A percentile compares a stretch with the other conserved stretches of the same genome.
phyloP scores from a whole-genome alignment of 2,113 vertebrate species.

The Zosterops hypoxanthus region DNA sequence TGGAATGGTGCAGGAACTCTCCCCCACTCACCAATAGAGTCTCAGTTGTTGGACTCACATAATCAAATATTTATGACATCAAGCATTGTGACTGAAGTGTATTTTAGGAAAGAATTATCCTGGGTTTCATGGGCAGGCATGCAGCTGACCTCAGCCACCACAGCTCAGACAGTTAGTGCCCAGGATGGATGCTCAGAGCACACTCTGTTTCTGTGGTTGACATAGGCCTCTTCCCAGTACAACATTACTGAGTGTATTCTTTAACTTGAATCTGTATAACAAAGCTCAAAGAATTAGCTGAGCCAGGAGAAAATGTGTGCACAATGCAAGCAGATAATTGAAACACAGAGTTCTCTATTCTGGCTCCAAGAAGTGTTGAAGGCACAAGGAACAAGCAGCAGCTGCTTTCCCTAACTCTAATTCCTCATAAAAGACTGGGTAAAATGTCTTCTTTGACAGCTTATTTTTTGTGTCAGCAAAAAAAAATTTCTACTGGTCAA shows the following conservation, averaged over 20 bases:
- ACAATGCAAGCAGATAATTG: background rate
- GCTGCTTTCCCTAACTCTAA: background rate
- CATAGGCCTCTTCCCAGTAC: background rate
- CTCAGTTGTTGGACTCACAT: background rate
- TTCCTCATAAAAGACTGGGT: background rate
- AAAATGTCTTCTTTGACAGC: background rate
- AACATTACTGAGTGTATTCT: background rate
- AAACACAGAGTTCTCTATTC: background rate
- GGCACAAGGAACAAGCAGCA: background rate
- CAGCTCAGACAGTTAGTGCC: background rate
- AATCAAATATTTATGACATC: background rate
- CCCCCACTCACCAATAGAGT: background rate
- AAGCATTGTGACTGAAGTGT: background rate
- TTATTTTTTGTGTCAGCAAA: background rate
- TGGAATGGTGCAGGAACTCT: background rate
- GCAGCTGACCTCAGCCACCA: background rate
- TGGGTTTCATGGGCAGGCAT: background rate
- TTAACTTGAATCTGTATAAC: slow-evolving; percentile 9
- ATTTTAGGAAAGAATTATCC: background rate
- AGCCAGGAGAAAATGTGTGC: background rate
- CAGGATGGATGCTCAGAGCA: background rate
- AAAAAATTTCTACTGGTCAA: background rate
- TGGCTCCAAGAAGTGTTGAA: background rate
- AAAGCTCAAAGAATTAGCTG: slow-evolving; percentile 1
- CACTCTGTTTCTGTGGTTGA: background rate